Evolutionary conservation across 2,888 invertebrate species (phyloP).

Genomic region (Crematogaster levior): DNA sequence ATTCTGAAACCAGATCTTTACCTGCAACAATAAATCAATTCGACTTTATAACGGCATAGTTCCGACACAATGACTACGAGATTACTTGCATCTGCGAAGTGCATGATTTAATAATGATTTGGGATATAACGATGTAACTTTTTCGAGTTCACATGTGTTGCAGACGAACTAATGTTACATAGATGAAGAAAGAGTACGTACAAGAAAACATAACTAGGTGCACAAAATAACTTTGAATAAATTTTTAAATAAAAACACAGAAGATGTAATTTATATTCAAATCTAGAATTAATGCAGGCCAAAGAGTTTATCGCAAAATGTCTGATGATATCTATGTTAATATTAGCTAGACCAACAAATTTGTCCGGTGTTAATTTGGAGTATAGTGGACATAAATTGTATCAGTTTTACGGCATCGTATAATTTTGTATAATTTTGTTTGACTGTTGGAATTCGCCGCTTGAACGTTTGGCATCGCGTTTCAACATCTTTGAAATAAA

Average conservation of each 20-base stretch:
- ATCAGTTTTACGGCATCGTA: not conserved
- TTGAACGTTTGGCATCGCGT: not conserved
- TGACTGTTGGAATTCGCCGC: not conserved
- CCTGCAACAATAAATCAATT: slow-evolving; percentile 86
- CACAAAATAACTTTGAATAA: not conserved
- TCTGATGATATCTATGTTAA: not conserved
- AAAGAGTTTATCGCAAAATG: not conserved
- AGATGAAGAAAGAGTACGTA: not conserved
- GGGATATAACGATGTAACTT: not conserved
- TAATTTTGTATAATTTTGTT: slow-evolving; percentile 4
- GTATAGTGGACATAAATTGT: slow-evolving; percentile 4
- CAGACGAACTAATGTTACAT: not conserved
- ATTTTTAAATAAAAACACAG: not conserved
- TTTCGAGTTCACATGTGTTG: not conserved
- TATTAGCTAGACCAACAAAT: not conserved
- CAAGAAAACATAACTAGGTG: not conserved
- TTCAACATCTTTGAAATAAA: slow-evolving; percentile 25
- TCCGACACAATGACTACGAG: slow-evolving; percentile 19
- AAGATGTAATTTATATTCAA: not conserved
- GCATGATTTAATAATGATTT: no score
- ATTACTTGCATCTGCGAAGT: no score
- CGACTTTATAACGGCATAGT: slow-evolving; percentile 46
- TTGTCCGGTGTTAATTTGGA: not conserved
- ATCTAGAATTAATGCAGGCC: not conserved
- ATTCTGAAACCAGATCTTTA: slow-evolving; percentile 98